phyloP scores from a whole-genome alignment of 2,113 vertebrate species.

The Rousettus leschenaultii region DNA sequence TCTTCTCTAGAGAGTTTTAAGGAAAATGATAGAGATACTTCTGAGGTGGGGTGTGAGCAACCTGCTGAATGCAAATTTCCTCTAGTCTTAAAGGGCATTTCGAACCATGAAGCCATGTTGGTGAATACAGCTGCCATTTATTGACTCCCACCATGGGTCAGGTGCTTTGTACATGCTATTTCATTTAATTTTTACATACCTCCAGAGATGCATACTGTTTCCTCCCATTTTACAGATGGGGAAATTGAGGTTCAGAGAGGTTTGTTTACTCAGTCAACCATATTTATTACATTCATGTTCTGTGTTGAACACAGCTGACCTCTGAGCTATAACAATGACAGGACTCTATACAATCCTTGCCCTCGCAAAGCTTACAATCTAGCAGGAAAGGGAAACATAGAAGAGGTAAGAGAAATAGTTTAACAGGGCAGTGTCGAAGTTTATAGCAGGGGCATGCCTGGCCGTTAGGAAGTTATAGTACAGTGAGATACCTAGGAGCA shows the following conservation, averaged over 20 bases:
- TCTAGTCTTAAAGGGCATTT: neutral
- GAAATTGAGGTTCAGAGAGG: neutral
- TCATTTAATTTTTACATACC: neutral
- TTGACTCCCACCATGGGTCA: neutral
- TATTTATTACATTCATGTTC: neutral
- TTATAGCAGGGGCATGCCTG: neutral
- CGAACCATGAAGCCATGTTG: neutral
- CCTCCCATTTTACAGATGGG: neutral
- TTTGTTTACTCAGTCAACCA: neutral
- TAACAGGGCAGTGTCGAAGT: neutral
- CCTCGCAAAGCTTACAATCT: neutral
- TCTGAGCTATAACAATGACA: neutral
- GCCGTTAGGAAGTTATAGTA: neutral
- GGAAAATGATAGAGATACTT: neutral
- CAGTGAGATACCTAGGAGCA: neutral
- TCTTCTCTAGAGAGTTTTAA: neutral
- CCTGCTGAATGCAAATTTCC: neutral
- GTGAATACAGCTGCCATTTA: neutral
- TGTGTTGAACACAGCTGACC: neutral
- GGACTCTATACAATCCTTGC: neutral
- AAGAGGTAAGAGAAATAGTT: neutral
- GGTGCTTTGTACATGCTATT: neutral
- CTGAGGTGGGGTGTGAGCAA: neutral
- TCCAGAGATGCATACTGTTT: neutral
- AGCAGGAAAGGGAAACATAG: neutral